A percentile compares a stretch with the other conserved stretches of the same genome.
These are phyloP conservation scores for Danionella cerebrum DNA, from an alignment of 2,113 vertebrate genomes.

Conservation along the genomic window DNA sequence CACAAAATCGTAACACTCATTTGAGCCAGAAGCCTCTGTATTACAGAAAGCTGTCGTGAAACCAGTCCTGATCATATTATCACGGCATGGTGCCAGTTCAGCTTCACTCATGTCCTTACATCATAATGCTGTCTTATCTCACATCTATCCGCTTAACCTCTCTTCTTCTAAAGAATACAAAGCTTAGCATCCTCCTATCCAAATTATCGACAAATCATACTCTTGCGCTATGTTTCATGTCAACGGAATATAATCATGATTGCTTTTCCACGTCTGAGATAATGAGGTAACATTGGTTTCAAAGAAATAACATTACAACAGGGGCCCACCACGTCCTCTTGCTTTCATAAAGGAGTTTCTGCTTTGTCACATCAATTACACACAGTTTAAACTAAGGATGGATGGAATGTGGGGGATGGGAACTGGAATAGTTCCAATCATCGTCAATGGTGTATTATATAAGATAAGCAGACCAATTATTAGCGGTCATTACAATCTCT, in stretches of 20 bases:
- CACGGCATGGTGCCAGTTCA: neutral
- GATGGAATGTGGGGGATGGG: slow-evolving; percentile 2
- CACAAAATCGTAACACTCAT: no score
- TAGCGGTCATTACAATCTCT: slow-evolving; percentile 46
- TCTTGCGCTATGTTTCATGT: slow-evolving; percentile 45
- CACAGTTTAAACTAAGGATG: slow-evolving; percentile 27
- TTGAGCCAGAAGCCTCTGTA: neutral
- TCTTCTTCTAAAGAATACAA: neutral
- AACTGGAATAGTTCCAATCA: slow-evolving; percentile 21
- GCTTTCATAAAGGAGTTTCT: slow-evolving; percentile 22
- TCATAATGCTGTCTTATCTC: slow-evolving; percentile 18
- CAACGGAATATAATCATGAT: slow-evolving; percentile 40
- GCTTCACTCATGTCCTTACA: slow-evolving; percentile 24
- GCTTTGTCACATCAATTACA: slow-evolving; percentile 54
- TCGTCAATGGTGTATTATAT: slow-evolving; percentile 43
- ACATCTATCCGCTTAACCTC: slow-evolving; percentile 18
- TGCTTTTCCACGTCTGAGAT: slow-evolving; percentile 48
- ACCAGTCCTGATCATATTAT: neutral
- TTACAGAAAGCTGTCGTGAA: neutral
- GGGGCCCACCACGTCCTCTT: slow-evolving; percentile 33
- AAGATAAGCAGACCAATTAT: slow-evolving; percentile 44
- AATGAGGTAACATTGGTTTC: slow-evolving; percentile 44
- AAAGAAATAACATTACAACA: slow-evolving; percentile 57
- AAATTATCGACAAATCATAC: slow-evolving; percentile 6
- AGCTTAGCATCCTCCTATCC: neutral